Conservation (phyloP, 2,113 vertebrate species). For the Pampusana beccarii region DNA sequence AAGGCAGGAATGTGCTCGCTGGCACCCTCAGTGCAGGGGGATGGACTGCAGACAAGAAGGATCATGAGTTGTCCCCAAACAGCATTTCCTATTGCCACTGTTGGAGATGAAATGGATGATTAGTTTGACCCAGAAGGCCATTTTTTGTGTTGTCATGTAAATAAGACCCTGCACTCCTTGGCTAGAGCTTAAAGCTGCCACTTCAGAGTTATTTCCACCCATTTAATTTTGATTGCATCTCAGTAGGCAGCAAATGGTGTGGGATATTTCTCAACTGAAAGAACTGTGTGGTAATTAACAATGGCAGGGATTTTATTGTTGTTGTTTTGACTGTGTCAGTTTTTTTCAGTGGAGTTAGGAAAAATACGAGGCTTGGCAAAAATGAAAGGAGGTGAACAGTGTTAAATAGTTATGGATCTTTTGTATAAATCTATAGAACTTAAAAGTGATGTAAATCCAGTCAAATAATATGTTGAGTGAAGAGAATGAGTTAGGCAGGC, state of each 20-base stretch:
- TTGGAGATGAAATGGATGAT: neutral
- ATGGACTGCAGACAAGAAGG: neutral
- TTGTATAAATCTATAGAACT: neutral
- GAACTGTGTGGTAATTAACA: constrained; percentile 41
- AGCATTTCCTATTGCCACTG: neutral
- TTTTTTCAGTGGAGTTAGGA: neutral
- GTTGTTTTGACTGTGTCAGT: neutral
- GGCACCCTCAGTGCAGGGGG: neutral
- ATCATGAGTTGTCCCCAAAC: neutral
- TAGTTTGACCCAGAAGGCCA: constrained; percentile 1
- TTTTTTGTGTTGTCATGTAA: constrained; percentile 32
- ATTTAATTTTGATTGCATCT: constrained; percentile 65
- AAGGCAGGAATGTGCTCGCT: neutral
- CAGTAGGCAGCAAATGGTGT: constrained; percentile 45
- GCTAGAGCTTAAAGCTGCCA: constrained; percentile 21
- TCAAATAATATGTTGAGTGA: neutral
- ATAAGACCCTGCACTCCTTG: neutral
- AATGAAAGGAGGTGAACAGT: neutral
- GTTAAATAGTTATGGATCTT: neutral
- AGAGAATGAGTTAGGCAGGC: neutral
- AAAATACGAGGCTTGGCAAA: neutral
- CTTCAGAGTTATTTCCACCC: constrained; percentile 55
- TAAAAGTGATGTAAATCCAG: neutral
- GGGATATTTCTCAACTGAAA: constrained; percentile 16
- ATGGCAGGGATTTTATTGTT: neutral